These are phyloP conservation scores for Burhinus bistriatus DNA, from an alignment of 2,113 vertebrate genomes.

Conservation along the genomic window DNA sequence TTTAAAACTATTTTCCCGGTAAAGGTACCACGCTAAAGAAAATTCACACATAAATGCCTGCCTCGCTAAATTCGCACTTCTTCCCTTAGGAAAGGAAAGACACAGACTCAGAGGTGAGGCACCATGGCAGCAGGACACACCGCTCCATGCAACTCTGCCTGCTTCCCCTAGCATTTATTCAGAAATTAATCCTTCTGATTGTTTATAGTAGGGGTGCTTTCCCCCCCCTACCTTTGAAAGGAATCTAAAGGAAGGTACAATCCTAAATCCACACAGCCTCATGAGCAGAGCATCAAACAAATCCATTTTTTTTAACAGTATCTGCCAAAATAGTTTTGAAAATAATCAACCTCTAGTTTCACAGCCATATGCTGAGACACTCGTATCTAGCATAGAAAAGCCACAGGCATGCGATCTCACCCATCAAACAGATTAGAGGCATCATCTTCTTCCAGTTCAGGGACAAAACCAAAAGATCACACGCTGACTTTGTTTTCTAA, in stretches of 20 bases:
- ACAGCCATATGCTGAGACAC: not conserved
- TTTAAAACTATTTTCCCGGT: not conserved
- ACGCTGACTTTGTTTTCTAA: not conserved
- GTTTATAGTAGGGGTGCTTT: not conserved
- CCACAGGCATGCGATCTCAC: not conserved
- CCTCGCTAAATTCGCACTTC: not conserved
- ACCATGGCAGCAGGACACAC: not conserved
- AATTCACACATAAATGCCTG: not conserved
- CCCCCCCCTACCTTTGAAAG: not conserved
- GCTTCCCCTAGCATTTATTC: not conserved
- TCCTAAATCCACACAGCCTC: not conserved
- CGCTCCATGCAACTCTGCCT: not conserved
- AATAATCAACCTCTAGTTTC: not conserved
- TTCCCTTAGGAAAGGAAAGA: not conserved
- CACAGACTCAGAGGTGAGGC: not conserved
- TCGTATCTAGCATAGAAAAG: not conserved
- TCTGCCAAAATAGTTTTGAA: not conserved
- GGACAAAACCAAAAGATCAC: not conserved
- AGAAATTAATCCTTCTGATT: not conserved
- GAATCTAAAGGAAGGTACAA: not conserved
- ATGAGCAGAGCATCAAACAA: not conserved
- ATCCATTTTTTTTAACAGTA: not conserved
- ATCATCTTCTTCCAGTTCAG: not conserved
- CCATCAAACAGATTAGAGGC: not conserved
- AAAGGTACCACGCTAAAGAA: not conserved